Percentiles rank a stretch among this genome's conserved stretches.
phyloP scores from a whole-genome alignment of 2,797 vertebrate genomes.

The Phataginus tetradactyla region DNA sequence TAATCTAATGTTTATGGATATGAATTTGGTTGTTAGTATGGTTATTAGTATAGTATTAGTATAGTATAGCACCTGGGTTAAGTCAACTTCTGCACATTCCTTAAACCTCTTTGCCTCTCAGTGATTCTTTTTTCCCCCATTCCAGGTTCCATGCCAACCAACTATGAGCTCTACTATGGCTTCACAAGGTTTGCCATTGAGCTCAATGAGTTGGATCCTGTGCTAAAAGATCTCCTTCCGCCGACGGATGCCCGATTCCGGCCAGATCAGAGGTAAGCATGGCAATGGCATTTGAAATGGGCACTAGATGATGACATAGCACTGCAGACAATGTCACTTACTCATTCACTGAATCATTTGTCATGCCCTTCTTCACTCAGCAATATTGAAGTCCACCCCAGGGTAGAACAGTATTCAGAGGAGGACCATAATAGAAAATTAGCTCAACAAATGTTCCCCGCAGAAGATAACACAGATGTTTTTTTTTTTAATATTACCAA shows the following conservation, averaged over 20 bases:
- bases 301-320: background rate
- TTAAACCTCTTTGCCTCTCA: background rate
- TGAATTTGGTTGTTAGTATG: background rate
- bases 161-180: slow-evolving; percentile 98
- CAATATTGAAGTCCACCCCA: background rate
- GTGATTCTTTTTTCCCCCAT: background rate
- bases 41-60: background rate
- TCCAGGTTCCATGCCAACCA: slow-evolving; percentile 97
- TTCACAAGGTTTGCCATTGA: slow-evolving; percentile 99
- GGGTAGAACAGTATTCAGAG: background rate
- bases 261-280: slow-evolving; percentile 95
- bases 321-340: background rate
- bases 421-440: background rate
- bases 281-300: background rate
- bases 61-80: background rate
- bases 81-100: background rate
- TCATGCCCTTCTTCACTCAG: background rate
- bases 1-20: background rate
- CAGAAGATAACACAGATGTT: background rate
- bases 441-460: background rate
- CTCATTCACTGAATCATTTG: background rate
- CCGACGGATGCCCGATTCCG: slow-evolving; percentile 96
- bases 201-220: slow-evolving; percentile 97
- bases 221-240: slow-evolving; percentile 95
- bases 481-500: too few species aligned